Conservation (phyloP, 2,888 invertebrate genomes). For the Orgyia antiqua region DNA sequence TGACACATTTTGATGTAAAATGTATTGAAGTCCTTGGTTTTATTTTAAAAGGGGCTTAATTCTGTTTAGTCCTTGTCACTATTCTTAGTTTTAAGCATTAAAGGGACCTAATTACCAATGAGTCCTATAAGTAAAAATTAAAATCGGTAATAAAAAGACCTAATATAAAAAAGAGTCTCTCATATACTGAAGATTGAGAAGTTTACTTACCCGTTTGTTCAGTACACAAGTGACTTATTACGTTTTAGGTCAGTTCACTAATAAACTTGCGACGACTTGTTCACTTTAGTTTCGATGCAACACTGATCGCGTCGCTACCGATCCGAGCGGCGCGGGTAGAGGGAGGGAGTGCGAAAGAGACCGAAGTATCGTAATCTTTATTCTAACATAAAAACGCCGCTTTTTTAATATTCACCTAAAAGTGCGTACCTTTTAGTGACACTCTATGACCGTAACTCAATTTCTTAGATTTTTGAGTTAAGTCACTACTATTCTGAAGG, state of each 20-base stretch:
- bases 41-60: too few species aligned
- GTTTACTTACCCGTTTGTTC: not conserved
- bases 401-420: constrained; percentile 1
- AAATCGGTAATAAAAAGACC: not conserved
- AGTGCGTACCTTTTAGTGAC: not conserved
- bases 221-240: not conserved
- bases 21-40: too few species aligned
- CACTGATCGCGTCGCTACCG: not conserved
- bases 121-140: not conserved
- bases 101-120: not conserved
- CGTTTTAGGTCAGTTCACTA: not conserved
- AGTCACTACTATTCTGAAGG: constrained; percentile 1
- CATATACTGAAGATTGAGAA: too few species aligned
- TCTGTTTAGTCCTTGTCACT: not conserved
- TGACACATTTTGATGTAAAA: too few species aligned
- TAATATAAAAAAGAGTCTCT: not conserved
- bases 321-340: not conserved
- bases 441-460: constrained; percentile 1
- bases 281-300: not conserved
- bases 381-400: constrained; percentile 1
- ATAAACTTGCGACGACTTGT: not conserved
- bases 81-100: not conserved
- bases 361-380: not conserved
- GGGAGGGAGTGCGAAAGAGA: not conserved
- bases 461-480: constrained; percentile 1